Conservation (phyloP, 2,888 invertebrate genomes). For the Aleiodes testaceus region DNA sequence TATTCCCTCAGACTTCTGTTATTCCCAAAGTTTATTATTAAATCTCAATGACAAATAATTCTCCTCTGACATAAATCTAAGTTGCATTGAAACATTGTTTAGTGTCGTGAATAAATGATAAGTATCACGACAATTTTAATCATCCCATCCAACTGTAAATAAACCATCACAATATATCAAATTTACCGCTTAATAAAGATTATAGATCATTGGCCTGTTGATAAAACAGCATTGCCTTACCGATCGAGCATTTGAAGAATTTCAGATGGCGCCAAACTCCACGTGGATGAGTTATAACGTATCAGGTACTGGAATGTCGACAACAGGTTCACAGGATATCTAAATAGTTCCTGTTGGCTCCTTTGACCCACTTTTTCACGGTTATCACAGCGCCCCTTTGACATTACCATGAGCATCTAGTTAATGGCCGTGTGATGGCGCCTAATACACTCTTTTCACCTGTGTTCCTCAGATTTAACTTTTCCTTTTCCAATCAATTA, state of each 20-base stretch:
- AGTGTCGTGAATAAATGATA: no score
- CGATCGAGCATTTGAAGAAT: constrained; percentile 5
- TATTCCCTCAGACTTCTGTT: constrained; percentile 27
- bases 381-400: not conserved
- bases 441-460: constrained; percentile 2
- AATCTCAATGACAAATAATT: not conserved
- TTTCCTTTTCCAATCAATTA: not conserved
- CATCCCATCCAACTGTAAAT: not conserved
- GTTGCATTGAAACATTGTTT: no score
- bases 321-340: constrained; percentile 27
- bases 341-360: constrained; percentile 11
- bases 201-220: constrained; percentile 3
- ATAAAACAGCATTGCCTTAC: constrained; percentile 7
- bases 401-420: not conserved
- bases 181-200: not conserved
- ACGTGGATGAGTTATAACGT: constrained; percentile 25
- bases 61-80: not conserved
- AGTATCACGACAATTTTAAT: no score
- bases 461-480: not conserved
- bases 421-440: not conserved
- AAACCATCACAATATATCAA: not conserved
- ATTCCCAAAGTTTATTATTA: constrained; percentile 15
- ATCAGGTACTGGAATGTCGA: constrained; percentile 16
- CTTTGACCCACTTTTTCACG: not conserved
- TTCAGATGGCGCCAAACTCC: constrained; percentile 17